Base-by-base conservation (phyloP, 2,888 invertebrate species). In the Odontomyia ornata region DNA sequence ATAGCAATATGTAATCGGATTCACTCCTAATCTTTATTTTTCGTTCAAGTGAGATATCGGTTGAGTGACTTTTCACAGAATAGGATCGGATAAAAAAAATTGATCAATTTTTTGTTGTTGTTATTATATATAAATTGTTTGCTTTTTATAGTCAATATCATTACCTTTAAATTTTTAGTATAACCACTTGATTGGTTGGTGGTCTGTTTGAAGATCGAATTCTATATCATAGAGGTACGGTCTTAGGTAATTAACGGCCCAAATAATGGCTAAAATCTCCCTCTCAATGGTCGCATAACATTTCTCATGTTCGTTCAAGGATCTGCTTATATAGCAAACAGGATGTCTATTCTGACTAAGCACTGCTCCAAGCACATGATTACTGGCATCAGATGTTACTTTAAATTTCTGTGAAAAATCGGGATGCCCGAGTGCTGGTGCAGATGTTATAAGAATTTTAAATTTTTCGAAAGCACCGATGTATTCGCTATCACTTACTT, bases 401-500 rank as follows among this genome's bases (percentile, higher is more conserved):
- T 64, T 27, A 30, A 64, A 64, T 30, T 23, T 27, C 25, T 64
- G 28, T 5, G 13, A 25, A 30, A 64, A 64, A n/a, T 64, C 64
- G n/a, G 64, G 64, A 30, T 28, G 30, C 28, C 2, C 25, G n/a
- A 64, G 64, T 21, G 25, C 18, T 18, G 64, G 64, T 28, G 15
- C 28, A 3, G 64, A 30, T 64, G 64, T 64, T 64, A 64, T 0
- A 11, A 64, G 25, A 28, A 3, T 11, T 64, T 64, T 64, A 3
- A 64, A n/a, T 30, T 64, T 64, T 64, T 64, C 30, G 30, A 64
- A 64, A 18, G 64, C 64, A 7, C 30, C 30, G 30, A 64, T 25
- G 25, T 64, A 64, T 27, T 64, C 30, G 28, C 28, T 30, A 23
- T n/a, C 30, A 15, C 0, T 64, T 64, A 64, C n/a, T 27, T 30